These are phyloP conservation scores for Caranx ignobilis DNA, from an alignment of 2,113 vertebrate genomes.

Conservation along the genomic window DNA sequence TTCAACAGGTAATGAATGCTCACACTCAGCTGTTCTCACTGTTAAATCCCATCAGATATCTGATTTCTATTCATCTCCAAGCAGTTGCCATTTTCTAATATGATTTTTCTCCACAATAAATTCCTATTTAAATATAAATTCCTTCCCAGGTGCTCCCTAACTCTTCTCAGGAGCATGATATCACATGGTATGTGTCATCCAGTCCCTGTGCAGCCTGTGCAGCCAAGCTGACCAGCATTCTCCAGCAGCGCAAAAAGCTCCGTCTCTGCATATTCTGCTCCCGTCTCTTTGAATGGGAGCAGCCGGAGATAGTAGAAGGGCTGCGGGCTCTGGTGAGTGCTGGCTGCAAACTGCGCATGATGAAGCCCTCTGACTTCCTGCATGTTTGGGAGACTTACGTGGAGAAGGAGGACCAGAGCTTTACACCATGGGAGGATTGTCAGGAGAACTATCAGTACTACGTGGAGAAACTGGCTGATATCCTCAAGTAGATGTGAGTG, in stretches of 20 bases:
- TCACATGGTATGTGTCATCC: constrained; percentile 96
- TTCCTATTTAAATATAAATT: background rate
- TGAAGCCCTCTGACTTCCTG: constrained; percentile 93
- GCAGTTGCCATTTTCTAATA: background rate
- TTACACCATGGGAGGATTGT: constrained; percentile 95
- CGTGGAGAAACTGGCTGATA: constrained; percentile 89
- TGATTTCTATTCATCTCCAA: background rate
- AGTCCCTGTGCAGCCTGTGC: constrained; percentile 92
- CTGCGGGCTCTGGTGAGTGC: constrained; percentile 82
- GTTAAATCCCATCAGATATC: background rate
- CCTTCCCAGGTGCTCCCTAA: constrained; percentile 83
- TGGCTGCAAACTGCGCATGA: constrained; percentile 92
- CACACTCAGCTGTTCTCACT: constrained; percentile 3
- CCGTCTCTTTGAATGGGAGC: constrained; percentile 94
- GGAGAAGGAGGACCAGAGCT: constrained; percentile 91
- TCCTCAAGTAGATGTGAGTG: constrained; percentile 84
- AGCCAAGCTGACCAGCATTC: constrained; percentile 82
- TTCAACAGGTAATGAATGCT: constrained; percentile 81
- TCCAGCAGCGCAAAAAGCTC: constrained; percentile 87
- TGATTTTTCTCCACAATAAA: background rate
- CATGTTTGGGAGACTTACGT: constrained; percentile 95
- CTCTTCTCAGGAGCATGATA: constrained; percentile 77
- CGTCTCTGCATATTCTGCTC: constrained; percentile 90
- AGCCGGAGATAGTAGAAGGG: constrained; percentile 89
- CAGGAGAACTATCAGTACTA: constrained; percentile 94